Percentiles rank a stretch among this genome's conserved stretches.
Conservation (phyloP, 2,113 vertebrate genomes). For the Cyanoderma ruficeps region DNA sequence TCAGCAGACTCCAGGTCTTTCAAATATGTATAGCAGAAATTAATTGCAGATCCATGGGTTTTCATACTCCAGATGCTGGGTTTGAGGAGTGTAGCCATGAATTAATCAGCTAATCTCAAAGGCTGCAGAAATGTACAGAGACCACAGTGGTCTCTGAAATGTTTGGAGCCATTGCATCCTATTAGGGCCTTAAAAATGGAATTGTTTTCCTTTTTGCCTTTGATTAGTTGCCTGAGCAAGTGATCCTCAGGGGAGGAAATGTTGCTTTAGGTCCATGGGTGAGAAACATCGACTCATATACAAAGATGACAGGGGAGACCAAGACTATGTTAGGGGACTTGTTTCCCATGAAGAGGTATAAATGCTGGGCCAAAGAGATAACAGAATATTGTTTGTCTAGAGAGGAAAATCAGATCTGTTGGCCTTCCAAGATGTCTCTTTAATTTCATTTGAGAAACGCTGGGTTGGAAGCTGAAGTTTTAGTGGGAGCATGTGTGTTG, state of each 20-base stretch:
- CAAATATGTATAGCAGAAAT: conserved; percentile 22
- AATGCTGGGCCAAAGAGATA: not conserved
- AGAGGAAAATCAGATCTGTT: not conserved
- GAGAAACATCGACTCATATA: not conserved
- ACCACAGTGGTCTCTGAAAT: not conserved
- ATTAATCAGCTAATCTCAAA: conserved; percentile 47
- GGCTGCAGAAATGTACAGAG: not conserved
- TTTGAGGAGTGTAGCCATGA: not conserved
- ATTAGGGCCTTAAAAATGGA: not conserved
- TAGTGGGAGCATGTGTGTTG: not conserved
- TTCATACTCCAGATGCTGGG: conserved; percentile 22
- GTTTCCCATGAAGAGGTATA: not conserved
- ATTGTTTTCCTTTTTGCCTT: not conserved
- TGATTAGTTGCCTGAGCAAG: not conserved
- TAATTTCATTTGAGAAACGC: not conserved
- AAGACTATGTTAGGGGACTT: not conserved
- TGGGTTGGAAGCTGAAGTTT: not conserved
- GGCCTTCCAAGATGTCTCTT: not conserved
- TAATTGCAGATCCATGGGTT: conserved; percentile 39
- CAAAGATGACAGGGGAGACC: not conserved
- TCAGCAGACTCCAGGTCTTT: conserved; percentile 33
- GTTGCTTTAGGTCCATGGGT: not conserved
- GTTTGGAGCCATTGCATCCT: not conserved
- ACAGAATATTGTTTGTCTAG: not conserved
- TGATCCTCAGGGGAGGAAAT: not conserved